Evolutionary conservation across 2,888 invertebrate species (phyloP), one percentile per base, ranked within the genome.

Genomic region (Helleia helle): DNA sequence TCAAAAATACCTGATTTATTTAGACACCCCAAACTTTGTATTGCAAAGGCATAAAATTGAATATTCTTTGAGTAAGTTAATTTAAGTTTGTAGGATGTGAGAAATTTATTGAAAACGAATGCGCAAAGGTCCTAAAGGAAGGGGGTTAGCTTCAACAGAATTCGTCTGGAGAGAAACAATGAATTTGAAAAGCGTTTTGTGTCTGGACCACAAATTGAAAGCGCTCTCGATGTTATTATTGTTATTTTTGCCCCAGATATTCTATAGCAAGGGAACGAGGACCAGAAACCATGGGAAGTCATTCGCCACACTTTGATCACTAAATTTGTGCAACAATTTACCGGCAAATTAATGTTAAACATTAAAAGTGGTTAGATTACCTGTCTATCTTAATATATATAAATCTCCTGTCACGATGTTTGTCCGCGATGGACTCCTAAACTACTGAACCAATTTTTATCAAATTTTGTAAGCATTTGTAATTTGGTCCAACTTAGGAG

Each of bases 101-200:
- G 56, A 59, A 76, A 66, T 73, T 73, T 59, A 80, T 81, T 80
- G 73, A 80, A 77, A 77, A 66, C 65, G 71, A 75, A 74, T 72
- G 79, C 76, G 58, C 55, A 53, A 59, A 65, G 60, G 59, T 65
- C 61, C 56, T 56, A 53, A 58, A 68, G 64, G 65, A 71, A 72
- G 70, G 74, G 72, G 72, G 71, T 66, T 66, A 62, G 65, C 63
- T 62, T 54, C 55, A 54, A 57, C 58, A 57, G 59, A 46, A 48
- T 57, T 60, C 61, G 65, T 68, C 65, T 70, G 60, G 62, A 59
- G 57, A 59, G 66, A 71, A 75, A 80, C 71, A 83, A 80, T 71
- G 54, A 58, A 46, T 55, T 64, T 75, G 65, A 71, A 77, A 71
- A 59, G 73, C 65, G 61, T 62, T 70, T 73, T 80, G 65, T 74